Evolutionary conservation across 2,113 vertebrate species (phyloP).

Genomic region (Zootoca vivipara): DNA sequence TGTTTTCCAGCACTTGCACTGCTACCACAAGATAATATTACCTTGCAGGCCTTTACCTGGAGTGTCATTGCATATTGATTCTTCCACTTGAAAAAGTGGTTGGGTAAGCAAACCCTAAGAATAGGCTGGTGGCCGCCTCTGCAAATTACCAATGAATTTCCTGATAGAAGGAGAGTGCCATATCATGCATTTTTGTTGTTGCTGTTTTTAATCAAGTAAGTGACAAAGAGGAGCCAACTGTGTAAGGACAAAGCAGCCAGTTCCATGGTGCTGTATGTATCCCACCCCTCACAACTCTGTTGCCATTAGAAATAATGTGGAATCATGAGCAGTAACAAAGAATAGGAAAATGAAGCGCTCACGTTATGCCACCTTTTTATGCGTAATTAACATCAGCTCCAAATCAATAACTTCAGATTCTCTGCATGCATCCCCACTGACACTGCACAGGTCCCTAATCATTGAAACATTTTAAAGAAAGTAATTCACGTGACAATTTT

Average conservation of each 20-base stretch:
- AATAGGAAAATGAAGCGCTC: background rate
- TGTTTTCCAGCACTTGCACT: background rate
- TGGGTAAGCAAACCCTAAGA: background rate
- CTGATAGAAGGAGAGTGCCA: background rate
- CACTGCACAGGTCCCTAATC: background rate
- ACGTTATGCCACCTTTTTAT: background rate
- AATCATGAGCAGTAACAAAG: background rate
- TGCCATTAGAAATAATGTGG: background rate
- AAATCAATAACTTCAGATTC: background rate
- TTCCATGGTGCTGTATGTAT: background rate
- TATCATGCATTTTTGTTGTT: rapidly evolving
- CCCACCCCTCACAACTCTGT: background rate
- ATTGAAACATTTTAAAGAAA: background rate
- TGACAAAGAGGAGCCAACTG: rapidly evolving
- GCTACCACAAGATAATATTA: background rate
- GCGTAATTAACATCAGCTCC: background rate
- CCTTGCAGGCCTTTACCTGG: background rate
- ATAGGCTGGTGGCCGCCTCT: background rate
- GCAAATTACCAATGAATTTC: background rate
- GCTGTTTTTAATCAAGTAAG: background rate
- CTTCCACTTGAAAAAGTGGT: background rate
- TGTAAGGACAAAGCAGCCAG: background rate
- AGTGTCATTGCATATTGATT: background rate
- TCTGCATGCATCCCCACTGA: background rate
- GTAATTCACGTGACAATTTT: background rate